Base-by-base conservation (phyloP, 2,113 vertebrate genomes). In the Synodontis membranacea region DNA sequence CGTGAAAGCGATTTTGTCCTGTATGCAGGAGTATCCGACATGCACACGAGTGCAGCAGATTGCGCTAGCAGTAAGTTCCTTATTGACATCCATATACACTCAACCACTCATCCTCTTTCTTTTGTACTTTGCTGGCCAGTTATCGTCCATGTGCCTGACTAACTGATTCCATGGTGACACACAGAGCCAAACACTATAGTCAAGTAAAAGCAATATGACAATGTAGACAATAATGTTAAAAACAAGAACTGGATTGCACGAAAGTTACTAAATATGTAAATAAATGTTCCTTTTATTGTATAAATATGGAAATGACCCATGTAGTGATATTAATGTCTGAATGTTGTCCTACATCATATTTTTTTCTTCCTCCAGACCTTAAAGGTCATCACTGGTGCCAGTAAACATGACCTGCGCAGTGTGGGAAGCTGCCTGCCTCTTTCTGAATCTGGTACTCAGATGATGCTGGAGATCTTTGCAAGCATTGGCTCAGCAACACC, bases 381-480 rank as follows among this genome's bases (percentile, higher is more conserved):
- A 93, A 98, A 97, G 93, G 96, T 97, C 86, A 93, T 99, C 89
- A 96, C 97, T 0, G 95, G 97, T 28, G 96, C 96, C n/a, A 95
- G 92, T 82, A 96, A 95, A 14, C 92, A 94, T 0, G 96, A 97
- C 89, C 83, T 91, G 1, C 92, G 94, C 44, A 93, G 94, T 14
- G 90, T 90, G 0, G 75, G 91, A 2, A 92, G 92, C 88, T 88
- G 93, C 21, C 86, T 84, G 6, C 50, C 94, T 5, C 96, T 97
- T 39, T 96, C 93, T 0, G 95, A 94, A 2, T 94, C 95, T 0
- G 97, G 97, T 0, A 94, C 93, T 0, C 97, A 97, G 92, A 95
- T 99, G 95, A 96, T 98, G 93, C 93, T 96, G 90, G 97, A 99
- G 92, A 97, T 99, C 91, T 98, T 99, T 3, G 96, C 97, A 89